phyloP scores from a whole-genome alignment of 1,140 invertebrate species.

The Cotesia vestalis region DNA sequence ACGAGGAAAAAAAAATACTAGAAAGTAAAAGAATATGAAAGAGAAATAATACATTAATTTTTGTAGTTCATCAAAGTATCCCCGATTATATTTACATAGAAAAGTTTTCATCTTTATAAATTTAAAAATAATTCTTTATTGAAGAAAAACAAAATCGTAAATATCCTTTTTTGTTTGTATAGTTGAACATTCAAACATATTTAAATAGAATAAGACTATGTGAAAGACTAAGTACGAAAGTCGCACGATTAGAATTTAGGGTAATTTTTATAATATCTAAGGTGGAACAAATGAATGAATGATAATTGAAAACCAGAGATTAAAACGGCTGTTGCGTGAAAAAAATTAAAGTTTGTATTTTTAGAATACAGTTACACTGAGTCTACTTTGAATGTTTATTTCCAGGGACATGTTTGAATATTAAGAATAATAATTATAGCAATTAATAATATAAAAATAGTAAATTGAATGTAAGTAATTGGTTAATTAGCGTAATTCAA shows the following conservation, averaged over 20 bases:
- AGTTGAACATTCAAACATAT: not conserved
- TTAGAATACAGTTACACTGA: not conserved
- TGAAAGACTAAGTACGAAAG: constrained; percentile 2
- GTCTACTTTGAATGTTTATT: constrained; percentile 32
- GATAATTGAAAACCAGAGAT: not conserved
- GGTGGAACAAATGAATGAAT: constrained; percentile 15
- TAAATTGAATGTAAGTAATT: too few species aligned
- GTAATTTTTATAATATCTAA: constrained; percentile 18
- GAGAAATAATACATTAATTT: constrained; percentile 13
- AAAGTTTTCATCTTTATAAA: not conserved
- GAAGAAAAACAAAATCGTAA: not conserved
- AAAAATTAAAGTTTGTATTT: constrained; percentile 10
- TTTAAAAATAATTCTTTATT: not conserved
- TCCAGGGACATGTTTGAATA: constrained; percentile 18
- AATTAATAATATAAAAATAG: too few species aligned
- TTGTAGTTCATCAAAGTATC: constrained; percentile 26
- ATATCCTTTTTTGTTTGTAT: not conserved
- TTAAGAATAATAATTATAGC: constrained; percentile 2
- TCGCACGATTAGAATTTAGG: constrained; percentile 10
- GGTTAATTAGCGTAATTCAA: too few species aligned
- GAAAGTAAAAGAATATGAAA: constrained; percentile 25
- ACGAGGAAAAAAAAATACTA: constrained; percentile 19
- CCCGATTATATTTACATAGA: constrained; percentile 15
- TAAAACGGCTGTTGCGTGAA: constrained; percentile 6
- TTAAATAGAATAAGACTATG: not conserved